phyloP scores from a whole-genome alignment of 2,888 invertebrate genomes.

The Cetonia aurata region DNA sequence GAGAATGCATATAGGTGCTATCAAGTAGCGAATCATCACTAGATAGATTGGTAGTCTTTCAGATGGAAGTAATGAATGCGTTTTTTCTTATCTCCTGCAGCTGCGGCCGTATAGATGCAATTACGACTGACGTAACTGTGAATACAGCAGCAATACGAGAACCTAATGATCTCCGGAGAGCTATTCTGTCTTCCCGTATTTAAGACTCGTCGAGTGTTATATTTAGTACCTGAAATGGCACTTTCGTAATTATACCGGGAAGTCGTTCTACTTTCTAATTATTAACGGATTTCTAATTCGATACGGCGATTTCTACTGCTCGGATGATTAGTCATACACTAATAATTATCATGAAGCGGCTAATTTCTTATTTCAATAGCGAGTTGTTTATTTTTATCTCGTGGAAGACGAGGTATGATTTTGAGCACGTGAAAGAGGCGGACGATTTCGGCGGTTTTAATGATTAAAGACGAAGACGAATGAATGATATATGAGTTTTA shows the following conservation, averaged over 20 bases:
- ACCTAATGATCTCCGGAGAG: conserved; percentile 11
- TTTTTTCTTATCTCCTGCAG: background rate
- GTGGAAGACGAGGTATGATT: no score
- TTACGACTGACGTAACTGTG: conserved; percentile 22
- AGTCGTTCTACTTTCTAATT: conserved; percentile 7
- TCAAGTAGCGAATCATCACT: conserved; percentile 7
- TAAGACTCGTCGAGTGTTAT: background rate
- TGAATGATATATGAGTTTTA: no score
- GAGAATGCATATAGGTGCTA: background rate
- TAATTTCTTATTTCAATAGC: no score
- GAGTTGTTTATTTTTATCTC: no score
- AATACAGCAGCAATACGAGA: conserved; percentile 1
- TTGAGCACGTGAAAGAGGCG: no score
- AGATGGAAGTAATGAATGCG: conserved; percentile 1
- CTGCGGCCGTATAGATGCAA: background rate
- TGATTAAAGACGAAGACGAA: no score
- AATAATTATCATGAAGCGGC: no score
- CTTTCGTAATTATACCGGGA: conserved; percentile 1
- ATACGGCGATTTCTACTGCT: no score
- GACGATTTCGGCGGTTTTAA: no score
- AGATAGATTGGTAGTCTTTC: background rate
- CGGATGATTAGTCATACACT: no score
- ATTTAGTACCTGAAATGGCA: background rate
- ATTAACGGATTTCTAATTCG: conserved; percentile 3
- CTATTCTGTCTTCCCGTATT: conserved; percentile 1